Base-by-base conservation (phyloP, 2,888 invertebrate genomes). In the Fragum sueziense region DNA sequence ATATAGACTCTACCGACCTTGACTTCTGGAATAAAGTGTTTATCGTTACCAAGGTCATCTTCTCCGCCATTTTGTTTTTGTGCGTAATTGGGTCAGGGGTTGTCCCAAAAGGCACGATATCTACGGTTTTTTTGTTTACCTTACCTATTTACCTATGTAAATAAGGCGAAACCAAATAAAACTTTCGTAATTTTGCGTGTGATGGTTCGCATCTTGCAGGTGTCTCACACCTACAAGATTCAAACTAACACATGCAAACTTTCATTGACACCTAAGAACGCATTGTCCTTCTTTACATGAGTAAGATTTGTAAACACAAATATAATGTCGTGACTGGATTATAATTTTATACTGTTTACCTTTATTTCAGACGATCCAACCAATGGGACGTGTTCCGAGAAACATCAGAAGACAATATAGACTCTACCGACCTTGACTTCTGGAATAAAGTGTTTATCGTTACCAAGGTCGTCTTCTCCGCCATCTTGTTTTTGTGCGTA, bases 401-500 rank as follows among this genome's bases (percentile, higher is more conserved):
- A 61, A 82, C 81, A 3, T 81, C 81, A 0, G 79, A 74, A 27
- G 82, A 85, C 61, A 84, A 83, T 25, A 70, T 86, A 0, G 73
- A 85, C 2, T 82, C 86, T 6, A 79, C 85, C 0, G 86, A 86
- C 17, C 71, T 81, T 6, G 70, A 77, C 41, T 78, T 86, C 51
- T 88, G 88, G 88, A 86, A 87, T 71, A 80, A 76, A 51, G 74
- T 87, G 11, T 86, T 87, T 47, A 72, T 80, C 37, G 78, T 87
- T 37, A 85, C 87, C 25, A 87, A 87, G 76, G 71, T 87, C 4
- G 41, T 86, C 6, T 84, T 86, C 29, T 77, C 84, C 37, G 52
- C 77, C 37, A 69, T 87, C 29, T 69, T 89, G 65, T 84, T 88
- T 62, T 73, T 73, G 9, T 74, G 84, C 34, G 85, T 88, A 11